A percentile compares a stretch with the other conserved stretches of the same genome.
Conservation (phyloP, 2,888 invertebrate genomes). For the Lypha dubia region DNA sequence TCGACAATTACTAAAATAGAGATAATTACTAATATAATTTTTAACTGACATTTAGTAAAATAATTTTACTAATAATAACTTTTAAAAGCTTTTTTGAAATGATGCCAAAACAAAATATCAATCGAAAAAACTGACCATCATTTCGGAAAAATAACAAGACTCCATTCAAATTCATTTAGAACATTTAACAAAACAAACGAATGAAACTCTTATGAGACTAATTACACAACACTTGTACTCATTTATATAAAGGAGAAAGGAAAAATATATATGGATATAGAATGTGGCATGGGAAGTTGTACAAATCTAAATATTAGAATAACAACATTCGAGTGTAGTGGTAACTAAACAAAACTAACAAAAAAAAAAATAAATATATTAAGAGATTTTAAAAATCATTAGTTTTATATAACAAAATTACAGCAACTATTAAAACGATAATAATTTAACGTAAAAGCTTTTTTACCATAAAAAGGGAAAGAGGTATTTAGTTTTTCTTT, state of each 20-base stretch:
- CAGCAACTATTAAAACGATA: neutral
- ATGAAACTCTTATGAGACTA: conserved; percentile 69
- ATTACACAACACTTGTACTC: conserved; percentile 65
- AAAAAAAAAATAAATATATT: conserved; percentile 26
- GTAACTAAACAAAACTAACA: conserved; percentile 53
- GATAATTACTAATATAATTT: conserved; percentile 70
- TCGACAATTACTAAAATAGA: conserved; percentile 56
- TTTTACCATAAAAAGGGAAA: too few relatives aligned
- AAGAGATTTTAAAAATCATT: neutral
- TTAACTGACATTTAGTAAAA: conserved; percentile 62
- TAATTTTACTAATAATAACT: conserved; percentile 67
- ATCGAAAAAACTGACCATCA: conserved; percentile 68
- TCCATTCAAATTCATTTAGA: neutral
- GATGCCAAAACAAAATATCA: conserved; percentile 69
- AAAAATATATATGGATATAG: conserved; percentile 39
- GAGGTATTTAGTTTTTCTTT: too few relatives aligned
- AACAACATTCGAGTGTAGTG: conserved; percentile 52
- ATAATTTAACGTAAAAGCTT: neutral
- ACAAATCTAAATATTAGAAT: neutral
- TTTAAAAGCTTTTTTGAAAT: conserved; percentile 72
- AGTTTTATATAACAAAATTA: neutral
- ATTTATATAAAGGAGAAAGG: conserved; percentile 35
- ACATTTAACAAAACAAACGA: conserved; percentile 37
- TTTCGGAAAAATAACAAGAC: conserved; percentile 15
- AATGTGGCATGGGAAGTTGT: conserved; percentile 11